These are phyloP conservation scores for Spondyliosoma cantharus DNA, from an alignment of 2,797 vertebrate species.

Conservation along the genomic window DNA sequence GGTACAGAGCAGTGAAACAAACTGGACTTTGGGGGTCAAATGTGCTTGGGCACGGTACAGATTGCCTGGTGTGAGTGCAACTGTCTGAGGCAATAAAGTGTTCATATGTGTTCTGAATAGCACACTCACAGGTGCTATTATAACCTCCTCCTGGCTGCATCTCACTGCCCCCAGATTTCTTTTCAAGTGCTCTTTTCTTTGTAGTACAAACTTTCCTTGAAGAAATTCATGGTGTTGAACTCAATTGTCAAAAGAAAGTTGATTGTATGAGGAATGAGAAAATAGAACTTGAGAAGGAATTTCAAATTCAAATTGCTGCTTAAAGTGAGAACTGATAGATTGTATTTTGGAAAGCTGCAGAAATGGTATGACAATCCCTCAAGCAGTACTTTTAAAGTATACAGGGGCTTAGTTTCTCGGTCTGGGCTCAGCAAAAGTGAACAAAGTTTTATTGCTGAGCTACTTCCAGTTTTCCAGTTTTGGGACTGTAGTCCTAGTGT, in stretches of 20 bases:
- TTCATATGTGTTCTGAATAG: not conserved
- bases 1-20: no score
- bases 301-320: not conserved
- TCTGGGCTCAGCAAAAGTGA: no score
- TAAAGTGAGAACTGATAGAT: no score
- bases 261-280: not conserved
- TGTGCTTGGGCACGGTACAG: no score
- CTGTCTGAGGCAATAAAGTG: not conserved
- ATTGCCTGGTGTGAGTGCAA: no score
- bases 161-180: not conserved
- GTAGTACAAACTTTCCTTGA: not conserved
- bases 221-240: not conserved
- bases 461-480: no score
- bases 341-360: not conserved
- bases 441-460: no score
- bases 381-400: not conserved
- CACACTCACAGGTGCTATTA: conserved; percentile 5
- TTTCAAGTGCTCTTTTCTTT: not conserved
- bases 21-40: no score
- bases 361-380: not conserved
- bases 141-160: not conserved
- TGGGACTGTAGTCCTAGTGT: not conserved
- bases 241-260: no score
- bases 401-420: not conserved
- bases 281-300: not conserved